These are phyloP conservation scores for Barbus barbus DNA, from an alignment of 2,113 vertebrate species.

Conservation along the genomic window DNA sequence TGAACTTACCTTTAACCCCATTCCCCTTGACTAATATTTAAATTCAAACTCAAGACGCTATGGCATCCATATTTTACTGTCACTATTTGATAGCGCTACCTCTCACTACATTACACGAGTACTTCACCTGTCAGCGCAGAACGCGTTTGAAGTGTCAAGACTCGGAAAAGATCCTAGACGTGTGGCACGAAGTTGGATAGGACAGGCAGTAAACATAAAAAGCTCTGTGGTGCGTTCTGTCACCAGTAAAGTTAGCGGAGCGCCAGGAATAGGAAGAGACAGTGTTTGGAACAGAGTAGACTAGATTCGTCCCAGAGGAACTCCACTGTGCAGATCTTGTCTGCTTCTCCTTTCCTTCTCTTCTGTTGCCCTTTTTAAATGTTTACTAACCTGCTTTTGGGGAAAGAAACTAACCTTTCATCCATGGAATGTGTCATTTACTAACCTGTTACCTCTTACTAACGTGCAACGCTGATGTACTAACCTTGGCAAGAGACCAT, in stretches of 20 bases:
- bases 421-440: constrained; percentile 99
- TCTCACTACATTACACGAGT: constrained; percentile 41
- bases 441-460: constrained; percentile 95
- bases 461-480: constrained; percentile 91
- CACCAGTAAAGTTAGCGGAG: constrained; percentile 23
- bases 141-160: constrained; percentile 25
- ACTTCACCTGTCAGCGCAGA: constrained; percentile 23
- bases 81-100: constrained; percentile 31
- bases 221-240: constrained; percentile 11
- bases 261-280: constrained; percentile 23
- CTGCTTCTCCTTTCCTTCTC: constrained; percentile 88
- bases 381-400: constrained; percentile 99
- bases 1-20: not conserved
- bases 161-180: constrained; percentile 22
- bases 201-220: constrained; percentile 30
- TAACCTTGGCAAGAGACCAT: constrained; percentile 97
- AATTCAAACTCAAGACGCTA: not conserved
- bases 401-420: constrained; percentile 95
- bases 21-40: constrained; percentile 23
- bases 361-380: constrained; percentile 97
- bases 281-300: constrained; percentile 14
- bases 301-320: constrained; percentile 37
- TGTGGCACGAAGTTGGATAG: constrained; percentile 17
- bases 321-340: constrained; percentile 77
- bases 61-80: constrained; percentile 18